A percentile compares a stretch with the other conserved stretches of the same genome.
Conservation (phyloP, 2,113 vertebrate species). For the Nesoenas mayeri region DNA sequence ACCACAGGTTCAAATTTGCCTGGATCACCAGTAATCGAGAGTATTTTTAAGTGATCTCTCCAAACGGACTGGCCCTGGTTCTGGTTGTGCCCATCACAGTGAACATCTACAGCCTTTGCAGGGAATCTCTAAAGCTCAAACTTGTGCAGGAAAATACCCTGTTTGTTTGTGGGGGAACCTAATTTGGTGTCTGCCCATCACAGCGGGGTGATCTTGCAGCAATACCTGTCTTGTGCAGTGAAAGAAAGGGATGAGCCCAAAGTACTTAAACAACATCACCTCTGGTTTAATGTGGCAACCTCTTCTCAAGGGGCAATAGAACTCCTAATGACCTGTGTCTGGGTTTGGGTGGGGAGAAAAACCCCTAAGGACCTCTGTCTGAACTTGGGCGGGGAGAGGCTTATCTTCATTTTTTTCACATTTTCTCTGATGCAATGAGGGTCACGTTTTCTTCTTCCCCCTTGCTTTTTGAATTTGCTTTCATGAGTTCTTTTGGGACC, state of each 20-base stretch:
- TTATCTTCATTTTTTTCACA: fast-evolving
- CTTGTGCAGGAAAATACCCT: neutral
- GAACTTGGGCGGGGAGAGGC: neutral
- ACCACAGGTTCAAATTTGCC: neutral
- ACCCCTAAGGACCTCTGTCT: neutral
- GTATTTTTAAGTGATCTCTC: neutral
- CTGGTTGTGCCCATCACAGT: neutral
- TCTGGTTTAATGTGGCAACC: neutral
- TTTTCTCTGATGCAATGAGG: neutral
- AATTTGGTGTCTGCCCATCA: fast-evolving
- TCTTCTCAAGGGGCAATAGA: neutral
- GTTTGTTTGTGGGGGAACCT: neutral
- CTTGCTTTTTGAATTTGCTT: neutral
- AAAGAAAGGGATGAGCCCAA: neutral
- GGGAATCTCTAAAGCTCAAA: neutral
- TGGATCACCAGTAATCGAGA: neutral
- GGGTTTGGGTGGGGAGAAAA: neutral
- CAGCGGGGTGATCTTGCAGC: neutral
- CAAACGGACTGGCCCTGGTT: neutral
- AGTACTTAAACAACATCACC: neutral
- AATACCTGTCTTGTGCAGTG: neutral
- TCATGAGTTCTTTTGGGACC: neutral
- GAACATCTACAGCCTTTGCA: neutral
- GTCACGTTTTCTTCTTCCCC: neutral
- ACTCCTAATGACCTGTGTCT: neutral